Percentiles rank a stretch among this genome's conserved stretches.
phyloP scores from a whole-genome alignment of 2,797 vertebrate genomes.

The Acanthornis magna region DNA sequence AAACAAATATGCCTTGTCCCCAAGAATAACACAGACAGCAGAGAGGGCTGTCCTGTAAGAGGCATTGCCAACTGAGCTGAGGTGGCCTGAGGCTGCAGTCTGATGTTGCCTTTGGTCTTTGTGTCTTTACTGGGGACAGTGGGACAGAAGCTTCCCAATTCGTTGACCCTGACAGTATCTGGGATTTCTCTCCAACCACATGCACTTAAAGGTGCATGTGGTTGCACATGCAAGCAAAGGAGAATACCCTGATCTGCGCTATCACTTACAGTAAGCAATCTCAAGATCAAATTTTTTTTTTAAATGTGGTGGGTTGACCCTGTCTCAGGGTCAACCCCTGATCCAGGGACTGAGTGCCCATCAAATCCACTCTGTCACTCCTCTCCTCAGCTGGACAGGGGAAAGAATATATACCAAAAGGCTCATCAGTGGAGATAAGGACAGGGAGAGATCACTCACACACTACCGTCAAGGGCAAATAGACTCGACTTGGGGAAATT shows the following conservation, averaged over 20 bases:
- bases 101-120: not conserved
- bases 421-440: not conserved
- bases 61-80: not conserved
- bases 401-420: not conserved
- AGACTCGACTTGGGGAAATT: not conserved
- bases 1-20: not conserved
- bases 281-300: not conserved
- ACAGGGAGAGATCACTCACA: not conserved
- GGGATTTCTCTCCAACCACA: not conserved
- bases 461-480: accelerated
- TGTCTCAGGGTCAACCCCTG: too few species aligned
- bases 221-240: too few species aligned
- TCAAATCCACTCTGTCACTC: not conserved
- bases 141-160: not conserved
- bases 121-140: not conserved
- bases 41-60: not conserved
- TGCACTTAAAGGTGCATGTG: not conserved
- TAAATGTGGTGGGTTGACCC: not conserved
- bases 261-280: not conserved
- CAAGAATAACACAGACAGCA: accelerated
- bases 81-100: not conserved
- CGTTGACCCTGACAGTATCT: not conserved
- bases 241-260: not conserved
- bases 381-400: not conserved
- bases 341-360: not conserved